Percentiles rank a stretch among this genome's conserved stretches.
Conservation (phyloP, 2,888 invertebrate genomes). For the Coecobrya sp. region DNA sequence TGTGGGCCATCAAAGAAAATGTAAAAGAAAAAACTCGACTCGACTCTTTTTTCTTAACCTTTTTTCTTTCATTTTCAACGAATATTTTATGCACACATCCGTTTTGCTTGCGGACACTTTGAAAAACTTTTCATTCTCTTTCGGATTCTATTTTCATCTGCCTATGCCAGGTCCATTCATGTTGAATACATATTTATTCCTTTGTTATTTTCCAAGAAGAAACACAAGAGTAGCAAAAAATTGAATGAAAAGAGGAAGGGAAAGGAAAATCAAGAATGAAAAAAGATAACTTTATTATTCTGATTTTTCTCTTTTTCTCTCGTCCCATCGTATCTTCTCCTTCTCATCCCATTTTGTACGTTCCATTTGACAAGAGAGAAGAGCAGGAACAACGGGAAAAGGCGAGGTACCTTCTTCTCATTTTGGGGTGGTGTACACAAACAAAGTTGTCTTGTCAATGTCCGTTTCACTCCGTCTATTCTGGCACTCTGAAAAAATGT, state of each 20-base stretch:
- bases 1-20: neutral
- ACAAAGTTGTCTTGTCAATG: constrained; percentile 14
- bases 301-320: neutral
- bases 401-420: neutral
- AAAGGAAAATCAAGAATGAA: neutral
- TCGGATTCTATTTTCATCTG: neutral
- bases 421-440: neutral
- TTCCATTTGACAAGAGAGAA: neutral
- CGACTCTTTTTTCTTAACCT: neutral
- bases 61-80: neutral
- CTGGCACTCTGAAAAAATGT: neutral
- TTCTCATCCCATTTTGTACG: neutral
- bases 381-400: neutral
- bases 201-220: neutral
- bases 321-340: neutral
- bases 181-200: neutral
- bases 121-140: neutral
- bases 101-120: constrained; percentile 31
- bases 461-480: constrained; percentile 12
- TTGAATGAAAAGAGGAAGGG: neutral
- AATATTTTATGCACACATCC: neutral
- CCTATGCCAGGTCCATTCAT: neutral
- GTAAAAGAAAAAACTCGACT: neutral
- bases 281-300: constrained; percentile 16
- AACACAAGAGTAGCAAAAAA: neutral